Evolutionary conservation across 2,888 invertebrate species (phyloP).

Genomic region (Galeopsomyia nigrocyanea): DNA sequence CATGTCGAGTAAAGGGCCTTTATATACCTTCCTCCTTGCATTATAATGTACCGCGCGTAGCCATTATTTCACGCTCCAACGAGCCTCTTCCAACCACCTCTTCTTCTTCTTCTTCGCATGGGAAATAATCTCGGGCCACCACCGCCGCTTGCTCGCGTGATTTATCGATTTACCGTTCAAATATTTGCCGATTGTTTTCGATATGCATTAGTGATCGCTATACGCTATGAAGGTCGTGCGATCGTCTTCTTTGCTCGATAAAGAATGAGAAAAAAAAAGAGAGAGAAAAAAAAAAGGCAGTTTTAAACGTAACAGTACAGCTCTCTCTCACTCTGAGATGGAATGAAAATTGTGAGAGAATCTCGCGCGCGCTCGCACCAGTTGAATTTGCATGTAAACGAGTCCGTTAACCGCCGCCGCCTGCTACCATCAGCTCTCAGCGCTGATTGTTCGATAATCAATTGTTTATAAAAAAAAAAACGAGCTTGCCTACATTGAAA

Average conservation of each 20-base stretch:
- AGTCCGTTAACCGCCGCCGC: conserved; percentile 27
- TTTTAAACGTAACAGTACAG: too few relatives aligned
- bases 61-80: conserved; percentile 6
- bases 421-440: not conserved
- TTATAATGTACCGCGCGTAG: not conserved
- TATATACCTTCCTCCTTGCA: not conserved
- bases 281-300: not conserved
- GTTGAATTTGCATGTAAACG: conserved; percentile 43
- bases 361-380: conserved; percentile 15
- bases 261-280: not conserved
- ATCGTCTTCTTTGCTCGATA: conserved; percentile 7
- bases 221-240: too few relatives aligned
- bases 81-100: not conserved
- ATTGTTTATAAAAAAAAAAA: too few relatives aligned
- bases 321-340: not conserved
- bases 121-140: not conserved
- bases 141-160: too few relatives aligned
- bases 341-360: conserved; percentile 44
- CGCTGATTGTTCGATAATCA: not conserved
- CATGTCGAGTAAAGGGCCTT: not conserved
- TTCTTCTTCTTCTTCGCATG: not conserved
- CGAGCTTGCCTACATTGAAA: too few relatives aligned
- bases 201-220: too few relatives aligned
- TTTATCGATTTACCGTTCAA: too few relatives aligned
- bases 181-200: too few relatives aligned